Percentiles rank a stretch among this genome's conserved stretches.
These are phyloP conservation scores for silkworm (Bombyx mori) DNA, from an alignment of 1,140 invertebrate genomes.

Conservation along the genomic window ASM3026992v2 NC_085117.1:17011001-17011500, in stretches of 20 bases:
- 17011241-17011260: constrained; percentile 86
- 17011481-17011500: constrained; percentile 80
- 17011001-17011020: too few species aligned
- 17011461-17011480: constrained; percentile 92
- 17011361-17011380: constrained; percentile 94
- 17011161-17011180: constrained; percentile 93
- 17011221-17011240: constrained; percentile 87
- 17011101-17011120: constrained; percentile 84
- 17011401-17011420: constrained; percentile 78
- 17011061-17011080: constrained; percentile 87
- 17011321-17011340: constrained; percentile 82
- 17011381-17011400: constrained; percentile 84
- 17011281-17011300: constrained; percentile 92
- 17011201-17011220: constrained; percentile 87
- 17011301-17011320: constrained; percentile 85
- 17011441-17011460: constrained; percentile 81
- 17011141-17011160: constrained; percentile 90
- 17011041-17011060: constrained; percentile 80
- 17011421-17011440: constrained; percentile 82
- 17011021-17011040: constrained; percentile 89
- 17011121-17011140: constrained; percentile 81
- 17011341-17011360: constrained; percentile 86
- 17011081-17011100: constrained; percentile 90
- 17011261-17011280: constrained; percentile 93
- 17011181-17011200: constrained; percentile 85